Conservation (phyloP, 2,888 invertebrate genomes). For the Xestoiulus laeticollis region DNA sequence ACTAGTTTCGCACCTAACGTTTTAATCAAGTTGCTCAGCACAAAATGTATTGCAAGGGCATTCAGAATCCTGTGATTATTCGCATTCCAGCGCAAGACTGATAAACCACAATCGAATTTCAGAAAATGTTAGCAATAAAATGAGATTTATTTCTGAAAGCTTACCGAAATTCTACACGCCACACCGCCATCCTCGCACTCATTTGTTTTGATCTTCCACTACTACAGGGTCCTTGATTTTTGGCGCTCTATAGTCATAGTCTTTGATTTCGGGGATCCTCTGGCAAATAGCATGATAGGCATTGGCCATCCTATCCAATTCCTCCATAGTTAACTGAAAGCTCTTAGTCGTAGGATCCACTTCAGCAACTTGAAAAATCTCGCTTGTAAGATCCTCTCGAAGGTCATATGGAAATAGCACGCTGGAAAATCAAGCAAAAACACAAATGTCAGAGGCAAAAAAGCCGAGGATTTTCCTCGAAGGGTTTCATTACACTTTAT, state of each 20-base stretch:
- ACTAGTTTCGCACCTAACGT: no score
- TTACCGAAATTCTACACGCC: not conserved
- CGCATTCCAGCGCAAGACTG: no score
- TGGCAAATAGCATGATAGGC: constrained; percentile 78
- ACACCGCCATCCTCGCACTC: not conserved
- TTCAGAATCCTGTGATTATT: no score
- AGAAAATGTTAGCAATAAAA: not conserved
- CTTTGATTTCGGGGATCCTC: constrained; percentile 61
- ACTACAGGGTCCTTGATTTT: not conserved
- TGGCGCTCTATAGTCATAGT: constrained; percentile 73
- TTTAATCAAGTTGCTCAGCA: no score
- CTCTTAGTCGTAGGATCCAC: constrained; percentile 76
- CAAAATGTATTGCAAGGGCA: no score
- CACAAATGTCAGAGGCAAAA: not conserved
- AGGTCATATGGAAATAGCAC: constrained; percentile 80
- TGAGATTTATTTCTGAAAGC: not conserved
- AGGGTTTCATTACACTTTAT: no score
- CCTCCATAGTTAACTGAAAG: constrained; percentile 78
- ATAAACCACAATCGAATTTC: not conserved
- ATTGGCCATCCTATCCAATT: constrained; percentile 79
- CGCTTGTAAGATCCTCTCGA: constrained; percentile 72
- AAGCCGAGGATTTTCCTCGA: no score
- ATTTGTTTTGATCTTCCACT: not conserved
- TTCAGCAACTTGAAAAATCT: constrained; percentile 77
- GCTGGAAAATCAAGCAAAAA: constrained; percentile 58